Percentiles rank a stretch among this genome's conserved stretches.
Evolutionary conservation across 2,113 vertebrate genomes (phyloP).

Genomic region (Ophthalmotilapia sp.): DNA sequence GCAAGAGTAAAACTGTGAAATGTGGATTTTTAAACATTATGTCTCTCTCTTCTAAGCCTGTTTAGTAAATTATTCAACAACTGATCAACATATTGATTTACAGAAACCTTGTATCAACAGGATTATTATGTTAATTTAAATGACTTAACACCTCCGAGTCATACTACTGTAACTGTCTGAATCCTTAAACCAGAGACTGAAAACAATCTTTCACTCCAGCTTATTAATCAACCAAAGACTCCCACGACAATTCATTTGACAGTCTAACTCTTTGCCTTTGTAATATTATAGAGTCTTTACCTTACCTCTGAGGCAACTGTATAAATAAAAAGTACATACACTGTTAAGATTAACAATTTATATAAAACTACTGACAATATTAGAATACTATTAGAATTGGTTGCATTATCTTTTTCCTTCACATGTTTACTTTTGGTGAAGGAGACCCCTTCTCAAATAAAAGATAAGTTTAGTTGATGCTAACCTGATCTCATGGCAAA

Average conservation of each 20-base stretch:
- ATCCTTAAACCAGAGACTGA: not conserved
- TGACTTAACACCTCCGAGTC: rapidly evolving
- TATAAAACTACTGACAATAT: not conserved
- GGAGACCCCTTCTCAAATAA: not conserved
- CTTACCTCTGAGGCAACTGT: rapidly evolving
- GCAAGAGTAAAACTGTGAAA: not conserved
- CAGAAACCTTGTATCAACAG: not conserved
- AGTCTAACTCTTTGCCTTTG: not conserved
- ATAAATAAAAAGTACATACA: not conserved
- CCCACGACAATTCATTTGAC: not conserved
- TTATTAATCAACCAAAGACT: not conserved
- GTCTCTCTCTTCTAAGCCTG: not conserved
- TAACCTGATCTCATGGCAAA: not conserved
- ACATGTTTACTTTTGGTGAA: not conserved
- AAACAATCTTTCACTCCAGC: not conserved
- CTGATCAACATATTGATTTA: not conserved
- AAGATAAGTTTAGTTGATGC: rapidly evolving
- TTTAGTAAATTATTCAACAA: not conserved
- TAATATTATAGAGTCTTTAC: not conserved
- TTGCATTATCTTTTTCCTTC: not conserved
- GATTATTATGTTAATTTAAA: not conserved
- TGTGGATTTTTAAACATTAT: not conserved
- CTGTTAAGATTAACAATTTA: not conserved
- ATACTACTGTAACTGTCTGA: not conserved
- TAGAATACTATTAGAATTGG: not conserved